These are phyloP conservation scores for Corvus cornix DNA, from an alignment of 2,113 vertebrate genomes.

Conservation along the genomic window DNA sequence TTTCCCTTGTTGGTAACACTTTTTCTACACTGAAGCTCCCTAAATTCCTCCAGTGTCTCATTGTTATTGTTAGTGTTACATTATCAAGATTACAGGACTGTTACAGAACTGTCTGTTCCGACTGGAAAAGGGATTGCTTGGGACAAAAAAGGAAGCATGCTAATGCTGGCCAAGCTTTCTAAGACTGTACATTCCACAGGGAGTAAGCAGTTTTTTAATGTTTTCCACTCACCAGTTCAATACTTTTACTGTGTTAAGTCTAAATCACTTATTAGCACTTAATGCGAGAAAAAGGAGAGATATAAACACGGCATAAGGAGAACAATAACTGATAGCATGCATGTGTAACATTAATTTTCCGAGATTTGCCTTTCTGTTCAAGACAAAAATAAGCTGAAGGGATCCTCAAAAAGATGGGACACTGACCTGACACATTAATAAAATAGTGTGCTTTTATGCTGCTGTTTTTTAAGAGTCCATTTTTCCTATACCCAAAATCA, in stretches of 20 bases:
- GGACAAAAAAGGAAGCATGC: not conserved
- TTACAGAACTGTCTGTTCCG: slow-evolving; percentile 18
- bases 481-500: not conserved
- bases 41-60: not conserved
- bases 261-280: not conserved
- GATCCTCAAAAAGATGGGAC: not conserved
- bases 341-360: not conserved
- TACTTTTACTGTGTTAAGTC: not conserved
- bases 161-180: slow-evolving; percentile 33
- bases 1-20: not conserved
- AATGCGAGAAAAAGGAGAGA: not conserved
- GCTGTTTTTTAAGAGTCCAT: not conserved
- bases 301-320: not conserved
- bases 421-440: not conserved
- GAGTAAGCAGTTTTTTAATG: not conserved
- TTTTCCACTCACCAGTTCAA: not conserved
- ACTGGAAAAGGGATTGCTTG: not conserved
- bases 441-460: not conserved
- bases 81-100: not conserved
- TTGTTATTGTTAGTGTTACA: not conserved
- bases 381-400: not conserved
- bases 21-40: not conserved
- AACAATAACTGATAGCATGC: not conserved
- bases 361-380: not conserved
- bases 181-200: slow-evolving; percentile 26